Base-by-base conservation (phyloP, 2,113 vertebrate genomes). In the Thamnophis sirtalis region DNA sequence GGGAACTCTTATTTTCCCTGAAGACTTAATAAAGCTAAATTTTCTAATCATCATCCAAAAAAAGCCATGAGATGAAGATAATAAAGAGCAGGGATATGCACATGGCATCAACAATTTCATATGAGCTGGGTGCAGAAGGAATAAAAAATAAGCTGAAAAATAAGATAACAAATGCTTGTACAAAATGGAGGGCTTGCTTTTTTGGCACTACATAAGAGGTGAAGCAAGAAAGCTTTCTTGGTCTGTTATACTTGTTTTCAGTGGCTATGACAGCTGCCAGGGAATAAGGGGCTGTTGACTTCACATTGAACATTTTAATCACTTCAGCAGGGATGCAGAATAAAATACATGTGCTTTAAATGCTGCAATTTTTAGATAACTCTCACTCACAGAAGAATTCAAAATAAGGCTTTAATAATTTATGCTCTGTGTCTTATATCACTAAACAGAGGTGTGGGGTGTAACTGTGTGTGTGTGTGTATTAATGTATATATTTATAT, bases 261-360 rank as follows among this genome's bases (percentile, higher is more conserved):
- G 95, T 96, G 96, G 95, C 96, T 95, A 94, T 94, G 95, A 95
- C 97, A 97, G 98, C 97, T 98, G 97, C 97, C 97, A 96, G 91
- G 95, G 97, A 97, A 97, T 96, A 28, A 0, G 96, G 97, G 97
- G 97, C 93, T 60, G 91, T 94, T 96, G 80, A 95, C 93, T 96
- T 96, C 90, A 94, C 95, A 94, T 94, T 95, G 95, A 96, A 97
- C 96, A 96, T 97, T 97, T 97, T 97, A 97, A 97, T 98, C 97
- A 94, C 95, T 94, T 95, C 96, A 87, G 38, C 90, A 95, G 96
- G 97, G 95, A 95, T 95, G 93, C 21, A 13, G 90, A 88, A 90
- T 95, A 95, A 93, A 89, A 94, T 88, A 93, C 80, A 94, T 94
- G 88, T 95, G 88, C 95, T 96, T 92, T 94, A 94, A 92, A 93